Conservation (phyloP, 1,140 invertebrate species). For the Micrasema minimum region DNA sequence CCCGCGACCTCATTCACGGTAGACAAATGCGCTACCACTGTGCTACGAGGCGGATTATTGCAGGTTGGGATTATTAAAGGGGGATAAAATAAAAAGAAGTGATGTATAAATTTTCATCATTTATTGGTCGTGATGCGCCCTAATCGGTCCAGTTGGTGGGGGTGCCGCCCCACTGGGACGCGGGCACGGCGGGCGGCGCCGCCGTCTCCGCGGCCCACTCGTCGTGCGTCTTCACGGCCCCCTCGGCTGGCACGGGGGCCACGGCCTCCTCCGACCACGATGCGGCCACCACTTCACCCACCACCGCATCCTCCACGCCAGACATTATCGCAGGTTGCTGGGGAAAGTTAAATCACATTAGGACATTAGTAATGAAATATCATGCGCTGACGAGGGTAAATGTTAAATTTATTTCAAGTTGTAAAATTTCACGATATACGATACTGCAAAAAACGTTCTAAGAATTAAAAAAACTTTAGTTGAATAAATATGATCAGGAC, state of each 20-base stretch:
- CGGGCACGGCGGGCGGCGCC: slow-evolving; percentile 53
- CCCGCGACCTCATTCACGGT: no score
- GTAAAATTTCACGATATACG: no score
- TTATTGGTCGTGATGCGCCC: slow-evolving; percentile 24
- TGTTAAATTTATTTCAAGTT: not conserved
- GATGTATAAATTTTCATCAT: slow-evolving; percentile 11
- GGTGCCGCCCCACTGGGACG: slow-evolving; percentile 61
- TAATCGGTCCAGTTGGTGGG: slow-evolving; percentile 61
- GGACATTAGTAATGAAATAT: not conserved
- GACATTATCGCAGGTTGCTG: slow-evolving; percentile 47
- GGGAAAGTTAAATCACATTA: not conserved
- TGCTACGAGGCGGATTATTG: no score
- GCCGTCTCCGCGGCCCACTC: slow-evolving; percentile 59
- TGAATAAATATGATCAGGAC: no score
- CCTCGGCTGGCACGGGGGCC: slow-evolving; percentile 48
- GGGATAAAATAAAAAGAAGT: slow-evolving; percentile 8
- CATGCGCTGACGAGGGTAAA: not conserved
- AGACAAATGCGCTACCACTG: no score
- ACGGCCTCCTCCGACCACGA: slow-evolving; percentile 46
- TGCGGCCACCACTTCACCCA: slow-evolving; percentile 55
- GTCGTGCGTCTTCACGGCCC: slow-evolving; percentile 54
- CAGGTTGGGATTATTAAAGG: not conserved
- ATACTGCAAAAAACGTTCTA: no score
- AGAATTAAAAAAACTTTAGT: no score
- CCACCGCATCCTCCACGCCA: slow-evolving; percentile 61